Base-by-base conservation (phyloP, 1,140 invertebrate genomes). In the Phenacoccus solenopsis region DNA sequence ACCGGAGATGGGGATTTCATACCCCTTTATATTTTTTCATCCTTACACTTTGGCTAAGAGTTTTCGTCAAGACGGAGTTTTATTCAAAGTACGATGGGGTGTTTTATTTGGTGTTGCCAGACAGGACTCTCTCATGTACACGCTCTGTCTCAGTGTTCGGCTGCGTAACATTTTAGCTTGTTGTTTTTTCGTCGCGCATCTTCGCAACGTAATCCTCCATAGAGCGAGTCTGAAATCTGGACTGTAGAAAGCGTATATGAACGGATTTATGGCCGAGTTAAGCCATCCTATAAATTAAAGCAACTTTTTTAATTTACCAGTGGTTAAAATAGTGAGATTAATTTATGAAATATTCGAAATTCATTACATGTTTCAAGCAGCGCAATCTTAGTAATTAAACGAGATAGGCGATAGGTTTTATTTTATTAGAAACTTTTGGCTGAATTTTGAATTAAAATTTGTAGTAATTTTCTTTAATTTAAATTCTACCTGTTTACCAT, bases 211-310 rank as follows among this genome's bases (percentile, higher is more conserved):
- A 10, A 91, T 76, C 70, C 88, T 80, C 88, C 89, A 90, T 74
- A 94, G 92, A 0, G 91, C 91, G 72, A 88, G 81, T 75, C 90
- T 85, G 77, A 93, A 93, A 76, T 92, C 89, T 0, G 86, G 86
- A 74, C 90, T 93, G 77, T 91, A 91, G 76, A 92, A 91, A 13
- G 91, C 91, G 75, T 93, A 93, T 74, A 93, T 91, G 75, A 91
- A 90, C 0, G 90, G 90, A 79, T 93, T 93, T 67, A 93, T 90
- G 1, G 88, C 88, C 5, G 92, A 94, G 78, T 96, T 97, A 67
- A 94, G 86, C 88, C 94, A 96, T 1, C 88, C 81, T 82, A 72
- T 64, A 77, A 73, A 71, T 25, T 72, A 67, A 4, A 32, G 67
- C 49, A 38, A 22, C 68, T 38, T 28, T 28, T 5, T 5, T 20